Percentiles rank a stretch among this genome's conserved stretches.
These are phyloP conservation scores for Anodontia alba DNA, from an alignment of 2,888 invertebrate species.

Conservation along the genomic window DNA sequence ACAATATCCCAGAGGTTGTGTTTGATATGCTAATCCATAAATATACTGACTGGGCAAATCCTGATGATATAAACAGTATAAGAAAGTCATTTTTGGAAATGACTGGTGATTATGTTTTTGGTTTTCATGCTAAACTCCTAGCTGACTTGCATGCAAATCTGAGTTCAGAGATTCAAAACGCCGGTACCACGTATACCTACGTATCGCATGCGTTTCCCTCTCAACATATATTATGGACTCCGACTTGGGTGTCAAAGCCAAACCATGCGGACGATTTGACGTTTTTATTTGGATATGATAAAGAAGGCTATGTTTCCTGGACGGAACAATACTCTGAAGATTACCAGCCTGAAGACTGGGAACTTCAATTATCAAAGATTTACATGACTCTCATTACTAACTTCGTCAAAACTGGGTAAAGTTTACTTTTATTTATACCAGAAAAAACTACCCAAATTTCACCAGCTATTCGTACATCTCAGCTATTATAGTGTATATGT, in stretches of 20 bases:
- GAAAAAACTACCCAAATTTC: no score
- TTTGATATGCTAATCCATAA: no score
- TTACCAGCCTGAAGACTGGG: background rate
- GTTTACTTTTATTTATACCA: background rate
- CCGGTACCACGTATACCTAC: background rate
- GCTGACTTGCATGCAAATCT: no score
- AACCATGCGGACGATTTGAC: background rate
- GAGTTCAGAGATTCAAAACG: no score
- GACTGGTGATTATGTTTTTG: no score
- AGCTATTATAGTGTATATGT: no score
- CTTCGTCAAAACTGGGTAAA: background rate
- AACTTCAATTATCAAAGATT: background rate
- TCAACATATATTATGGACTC: background rate
- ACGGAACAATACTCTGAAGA: background rate
- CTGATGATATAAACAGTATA: no score
- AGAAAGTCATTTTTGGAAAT: no score
- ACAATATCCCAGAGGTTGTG: no score
- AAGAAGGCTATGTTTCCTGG: background rate
- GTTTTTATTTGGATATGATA: slow-evolving; percentile 2
- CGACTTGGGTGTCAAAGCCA: background rate
- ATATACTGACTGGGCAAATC: no score
- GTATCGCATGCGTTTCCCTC: background rate
- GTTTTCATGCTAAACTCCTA: no score
- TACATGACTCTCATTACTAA: background rate
- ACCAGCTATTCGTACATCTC: no score